Conservation (phyloP, 2,888 invertebrate species). For the Lysandra bellargus region DNA sequence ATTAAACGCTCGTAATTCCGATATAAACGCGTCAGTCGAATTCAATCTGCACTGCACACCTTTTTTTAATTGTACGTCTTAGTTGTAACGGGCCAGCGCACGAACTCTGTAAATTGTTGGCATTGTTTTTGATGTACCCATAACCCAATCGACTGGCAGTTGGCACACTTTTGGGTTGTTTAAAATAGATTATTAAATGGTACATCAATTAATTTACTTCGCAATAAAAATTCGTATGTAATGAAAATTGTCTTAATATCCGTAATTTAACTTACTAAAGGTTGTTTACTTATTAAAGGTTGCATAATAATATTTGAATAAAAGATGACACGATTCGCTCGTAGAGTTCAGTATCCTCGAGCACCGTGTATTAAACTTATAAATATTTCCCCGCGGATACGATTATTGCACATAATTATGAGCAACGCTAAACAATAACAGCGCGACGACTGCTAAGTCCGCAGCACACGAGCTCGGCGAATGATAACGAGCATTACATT, state of each 20-base stretch:
- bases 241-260: slow-evolving; percentile 31
- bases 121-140: slow-evolving; percentile 34
- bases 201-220: neutral
- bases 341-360: slow-evolving; percentile 12
- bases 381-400: slow-evolving; percentile 39
- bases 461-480: slow-evolving; percentile 56
- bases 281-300: slow-evolving; percentile 19
- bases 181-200: neutral
- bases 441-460: slow-evolving; percentile 55
- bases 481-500: slow-evolving; percentile 64
- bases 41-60: slow-evolving; percentile 62
- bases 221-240: neutral
- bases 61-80: slow-evolving; percentile 39
- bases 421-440: slow-evolving; percentile 56
- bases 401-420: slow-evolving; percentile 19
- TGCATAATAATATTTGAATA: slow-evolving; percentile 15
- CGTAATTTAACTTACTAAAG: slow-evolving; percentile 41
- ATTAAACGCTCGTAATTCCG: slow-evolving; percentile 79
- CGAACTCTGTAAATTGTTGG: slow-evolving; percentile 37
- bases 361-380: slow-evolving; percentile 2
- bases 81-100: slow-evolving; percentile 16
- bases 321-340: slow-evolving; percentile 3
- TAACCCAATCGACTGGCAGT: neutral
- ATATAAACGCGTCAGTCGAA: slow-evolving; percentile 71
- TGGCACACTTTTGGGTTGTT: neutral